These are phyloP conservation scores for Aptenodytes forsteri DNA, from an alignment of 2,113 vertebrate genomes.

Conservation along the genomic window DNA sequence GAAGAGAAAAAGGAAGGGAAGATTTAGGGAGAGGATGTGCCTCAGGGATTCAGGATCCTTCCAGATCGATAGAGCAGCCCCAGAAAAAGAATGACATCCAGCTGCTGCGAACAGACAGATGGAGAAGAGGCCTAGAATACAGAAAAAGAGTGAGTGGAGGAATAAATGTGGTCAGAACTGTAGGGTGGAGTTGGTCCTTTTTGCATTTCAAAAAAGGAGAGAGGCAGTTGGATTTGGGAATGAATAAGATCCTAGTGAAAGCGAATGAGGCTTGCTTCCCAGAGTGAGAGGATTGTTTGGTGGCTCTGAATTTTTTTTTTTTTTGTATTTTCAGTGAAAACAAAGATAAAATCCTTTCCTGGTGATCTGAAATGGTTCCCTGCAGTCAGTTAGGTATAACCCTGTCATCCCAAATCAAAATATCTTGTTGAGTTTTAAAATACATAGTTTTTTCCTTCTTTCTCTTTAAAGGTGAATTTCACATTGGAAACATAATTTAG, in stretches of 20 bases:
- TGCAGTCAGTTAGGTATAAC: not conserved
- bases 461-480: not conserved
- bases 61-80: not conserved
- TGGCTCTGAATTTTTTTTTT: not conserved
- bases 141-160: not conserved
- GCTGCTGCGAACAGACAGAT: not conserved
- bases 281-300: not conserved
- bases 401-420: not conserved
- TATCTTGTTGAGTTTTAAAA: not conserved
- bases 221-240: not conserved
- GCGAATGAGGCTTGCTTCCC: not conserved
- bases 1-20: constrained; percentile 19
- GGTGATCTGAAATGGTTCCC: not conserved
- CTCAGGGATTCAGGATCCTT: constrained; percentile 18
- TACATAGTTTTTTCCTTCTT: not conserved
- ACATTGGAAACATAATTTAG: not conserved
- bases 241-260: not conserved
- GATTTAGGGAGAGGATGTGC: constrained; percentile 55
- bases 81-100: not conserved
- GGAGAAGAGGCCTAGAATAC: not conserved
- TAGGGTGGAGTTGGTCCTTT: not conserved
- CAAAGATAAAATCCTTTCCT: not conserved
- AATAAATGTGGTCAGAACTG: not conserved
- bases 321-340: not conserved
- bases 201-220: not conserved